Conservation (phyloP, 1,140 invertebrate genomes). For the Alviniconcha marisindica region DNA sequence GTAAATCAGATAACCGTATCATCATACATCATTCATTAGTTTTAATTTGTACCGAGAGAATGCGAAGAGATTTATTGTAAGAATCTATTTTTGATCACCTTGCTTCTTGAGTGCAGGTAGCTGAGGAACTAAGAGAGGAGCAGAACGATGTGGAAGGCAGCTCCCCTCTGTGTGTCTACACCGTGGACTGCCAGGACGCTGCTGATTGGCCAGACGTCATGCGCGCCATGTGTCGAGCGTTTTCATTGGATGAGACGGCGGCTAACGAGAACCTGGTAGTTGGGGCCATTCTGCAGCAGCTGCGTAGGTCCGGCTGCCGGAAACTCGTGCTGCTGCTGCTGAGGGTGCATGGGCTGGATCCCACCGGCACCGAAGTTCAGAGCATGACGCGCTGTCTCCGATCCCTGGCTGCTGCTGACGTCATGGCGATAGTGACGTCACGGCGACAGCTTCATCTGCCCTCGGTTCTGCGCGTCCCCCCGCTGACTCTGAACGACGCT, state of each 20-base stretch:
- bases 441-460: conserved; percentile 18
- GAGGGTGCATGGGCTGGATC: not conserved
- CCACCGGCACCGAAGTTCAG: not conserved
- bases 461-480: not conserved
- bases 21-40: no score
- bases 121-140: not conserved
- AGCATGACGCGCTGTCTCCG: not conserved
- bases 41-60: no score
- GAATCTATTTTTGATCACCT: no score
- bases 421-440: conserved; percentile 29
- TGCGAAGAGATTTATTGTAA: no score
- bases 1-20: no score
- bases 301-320: not conserved
- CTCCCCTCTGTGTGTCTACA: not conserved
- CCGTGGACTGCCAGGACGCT: not conserved
- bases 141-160: not conserved
- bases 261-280: conserved; percentile 9
- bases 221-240: conserved; percentile 6
- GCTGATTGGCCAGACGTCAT: conserved; percentile 30
- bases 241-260: conserved; percentile 9
- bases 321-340: conserved; percentile 8
- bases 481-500: conserved; percentile 5
- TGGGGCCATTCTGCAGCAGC: not conserved
- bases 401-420: not conserved
- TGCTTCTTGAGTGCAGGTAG: not conserved